Evolutionary conservation across 53 echinoderm and acorn worm genomes (phyloP), one percentile per base, ranked within the genome.

Genomic region (Actinopyga echinites): DNA sequence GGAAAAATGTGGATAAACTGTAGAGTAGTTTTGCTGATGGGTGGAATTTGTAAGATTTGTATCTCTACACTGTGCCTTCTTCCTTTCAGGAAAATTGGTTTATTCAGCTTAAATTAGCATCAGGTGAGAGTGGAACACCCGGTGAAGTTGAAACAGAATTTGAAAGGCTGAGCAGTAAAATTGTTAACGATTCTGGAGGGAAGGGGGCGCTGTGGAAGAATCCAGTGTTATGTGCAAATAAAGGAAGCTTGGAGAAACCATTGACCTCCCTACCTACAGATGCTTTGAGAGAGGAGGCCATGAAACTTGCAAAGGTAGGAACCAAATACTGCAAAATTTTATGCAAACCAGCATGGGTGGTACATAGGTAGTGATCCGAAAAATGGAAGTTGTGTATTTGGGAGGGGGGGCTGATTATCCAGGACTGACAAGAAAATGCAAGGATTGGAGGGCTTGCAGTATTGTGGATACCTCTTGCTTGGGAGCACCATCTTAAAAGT

Each of bases 191-290:
- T 21, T 89, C 86, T 29, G 85, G 91, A 67, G 89, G 83, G 3
- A 45, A 84, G 30, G 91, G 92, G 55, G 73, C 90, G 4, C 88
- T 90, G 25, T 96, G 96, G 96, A 93, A 92, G 57, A 91, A 96
- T 56, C 90, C 96, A 12, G 56, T 84, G 73, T 82, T 96, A 80
- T 84, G 93, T 61, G 91, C 91, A 65, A 90, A 84, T 65, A 96
- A 96, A 74, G 96, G 91, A 83, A 96, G 96, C 75, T 61, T 93
- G 24, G 96, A 96, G 53, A 91, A 88, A 52, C 96, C 96, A 22
- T 92, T 96, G 53, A 96, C 96, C 4, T 93, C 96, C n/a, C 84
- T 96, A 26, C 93, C 91, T 15, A 93, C 96, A 28, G 96, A 96
- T 68, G 90, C 93, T 2, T 89, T 96, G 59, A 96, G 89, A 74